phyloP scores from a whole-genome alignment of 2,113 vertebrate species.

The Ictidomys tridecemlineatus region DNA sequence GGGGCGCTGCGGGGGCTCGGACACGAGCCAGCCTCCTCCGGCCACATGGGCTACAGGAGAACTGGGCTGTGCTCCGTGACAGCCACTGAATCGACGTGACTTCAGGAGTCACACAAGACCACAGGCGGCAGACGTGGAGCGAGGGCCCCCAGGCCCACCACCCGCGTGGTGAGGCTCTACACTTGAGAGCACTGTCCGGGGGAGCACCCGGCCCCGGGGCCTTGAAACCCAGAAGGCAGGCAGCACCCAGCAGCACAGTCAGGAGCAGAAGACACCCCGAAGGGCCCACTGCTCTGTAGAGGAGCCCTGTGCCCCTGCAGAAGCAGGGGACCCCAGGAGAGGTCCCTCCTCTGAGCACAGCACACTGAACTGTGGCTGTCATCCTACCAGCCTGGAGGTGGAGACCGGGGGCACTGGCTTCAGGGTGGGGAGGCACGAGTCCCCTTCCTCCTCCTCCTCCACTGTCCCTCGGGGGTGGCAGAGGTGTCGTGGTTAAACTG shows the following conservation, averaged over 20 bases:
- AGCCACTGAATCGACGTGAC: fast-evolving
- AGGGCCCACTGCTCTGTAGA: fast-evolving
- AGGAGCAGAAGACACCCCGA: fast-evolving
- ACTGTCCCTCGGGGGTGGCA: not conserved
- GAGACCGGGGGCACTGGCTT: fast-evolving
- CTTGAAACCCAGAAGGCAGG: not conserved
- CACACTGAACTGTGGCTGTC: fast-evolving
- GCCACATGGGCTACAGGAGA: fast-evolving
- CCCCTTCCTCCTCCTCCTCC: too few species aligned
- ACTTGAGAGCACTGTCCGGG: not conserved
- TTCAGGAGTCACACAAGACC: fast-evolving
- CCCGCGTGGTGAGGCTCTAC: not conserved
- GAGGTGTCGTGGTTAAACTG: not conserved
- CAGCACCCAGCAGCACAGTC: too few species aligned
- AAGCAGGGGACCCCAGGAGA: fast-evolving
- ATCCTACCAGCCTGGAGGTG: fast-evolving
- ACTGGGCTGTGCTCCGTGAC: fast-evolving
- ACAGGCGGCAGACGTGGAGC: fast-evolving
- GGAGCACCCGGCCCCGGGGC: not conserved
- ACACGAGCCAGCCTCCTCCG: fast-evolving
- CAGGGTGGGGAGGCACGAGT: not conserved
- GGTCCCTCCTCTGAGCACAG: fast-evolving
- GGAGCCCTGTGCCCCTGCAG: not conserved
- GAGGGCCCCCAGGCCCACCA: not conserved
- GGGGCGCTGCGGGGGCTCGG: not conserved